Conservation (phyloP, 2,797 vertebrate genomes). For the Chelonia mydas region DNA sequence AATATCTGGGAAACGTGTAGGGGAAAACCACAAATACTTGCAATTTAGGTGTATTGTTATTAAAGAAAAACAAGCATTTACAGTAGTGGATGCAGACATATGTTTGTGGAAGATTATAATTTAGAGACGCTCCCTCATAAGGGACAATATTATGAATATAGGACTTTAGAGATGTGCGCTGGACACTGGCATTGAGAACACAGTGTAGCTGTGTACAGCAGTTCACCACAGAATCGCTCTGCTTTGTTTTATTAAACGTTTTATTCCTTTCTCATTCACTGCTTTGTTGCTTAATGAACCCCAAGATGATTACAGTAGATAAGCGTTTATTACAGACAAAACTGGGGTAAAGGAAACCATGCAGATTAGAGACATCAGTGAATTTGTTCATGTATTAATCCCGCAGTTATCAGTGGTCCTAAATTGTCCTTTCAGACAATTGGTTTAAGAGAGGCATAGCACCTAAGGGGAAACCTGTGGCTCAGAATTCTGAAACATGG, state of each 20-base stretch:
- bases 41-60: background rate
- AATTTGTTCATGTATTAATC: slow-evolving; percentile 34
- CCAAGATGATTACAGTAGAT: background rate
- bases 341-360: background rate
- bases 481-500: background rate
- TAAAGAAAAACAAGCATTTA: slow-evolving; percentile 37
- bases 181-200: background rate
- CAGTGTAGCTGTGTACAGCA: too few relatives aligned
- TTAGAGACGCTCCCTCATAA: background rate
- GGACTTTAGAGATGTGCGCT: background rate
- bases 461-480: background rate
- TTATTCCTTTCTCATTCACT: too few relatives aligned
- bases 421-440: slow-evolving; percentile 17
- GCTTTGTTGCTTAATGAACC: background rate
- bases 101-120: background rate
- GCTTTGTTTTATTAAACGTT: too few relatives aligned
- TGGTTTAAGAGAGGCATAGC: slow-evolving; percentile 30
- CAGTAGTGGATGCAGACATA: background rate
- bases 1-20: slow-evolving; percentile 30
- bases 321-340: background rate
- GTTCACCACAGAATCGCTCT: too few relatives aligned
- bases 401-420: background rate
- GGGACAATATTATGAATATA: background rate
- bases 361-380: background rate
- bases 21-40: background rate